Conservation (phyloP, 2,113 vertebrate species). For the Xenotilapia flavipinnis region DNA sequence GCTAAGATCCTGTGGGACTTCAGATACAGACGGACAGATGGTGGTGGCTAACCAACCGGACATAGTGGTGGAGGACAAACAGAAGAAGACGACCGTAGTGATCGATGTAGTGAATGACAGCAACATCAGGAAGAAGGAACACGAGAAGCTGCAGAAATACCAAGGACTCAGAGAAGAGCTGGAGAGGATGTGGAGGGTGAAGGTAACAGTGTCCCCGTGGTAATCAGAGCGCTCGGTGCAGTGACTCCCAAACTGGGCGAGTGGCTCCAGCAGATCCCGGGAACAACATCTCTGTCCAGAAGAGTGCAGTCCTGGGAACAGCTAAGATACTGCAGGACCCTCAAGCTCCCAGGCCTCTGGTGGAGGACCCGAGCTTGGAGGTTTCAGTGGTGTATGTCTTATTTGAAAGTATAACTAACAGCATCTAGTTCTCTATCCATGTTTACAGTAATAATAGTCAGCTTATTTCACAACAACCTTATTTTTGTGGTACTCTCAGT, state of each 20-base stretch:
- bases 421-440: neutral
- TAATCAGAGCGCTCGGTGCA: rapidly evolving
- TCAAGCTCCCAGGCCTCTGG: neutral
- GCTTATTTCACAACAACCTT: neutral
- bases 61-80: rapidly evolving
- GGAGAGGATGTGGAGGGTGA: rapidly evolving
- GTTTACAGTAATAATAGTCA: neutral
- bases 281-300: neutral
- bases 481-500: neutral
- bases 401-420: neutral
- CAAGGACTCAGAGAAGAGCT: rapidly evolving
- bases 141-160: rapidly evolving
- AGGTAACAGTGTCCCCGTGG: rapidly evolving
- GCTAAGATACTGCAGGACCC: neutral
- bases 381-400: neutral
- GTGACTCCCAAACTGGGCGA: rapidly evolving
- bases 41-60: too few species aligned
- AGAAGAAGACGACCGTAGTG: neutral
- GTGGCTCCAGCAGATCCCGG: neutral
- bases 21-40: neutral
- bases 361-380: rapidly evolving
- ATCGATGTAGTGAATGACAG: neutral
- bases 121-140: neutral
- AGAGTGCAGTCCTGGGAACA: neutral
- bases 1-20: neutral